Evolutionary conservation across 2,888 invertebrate genomes (phyloP).

Genomic region (Nyleta sp.): DNA sequence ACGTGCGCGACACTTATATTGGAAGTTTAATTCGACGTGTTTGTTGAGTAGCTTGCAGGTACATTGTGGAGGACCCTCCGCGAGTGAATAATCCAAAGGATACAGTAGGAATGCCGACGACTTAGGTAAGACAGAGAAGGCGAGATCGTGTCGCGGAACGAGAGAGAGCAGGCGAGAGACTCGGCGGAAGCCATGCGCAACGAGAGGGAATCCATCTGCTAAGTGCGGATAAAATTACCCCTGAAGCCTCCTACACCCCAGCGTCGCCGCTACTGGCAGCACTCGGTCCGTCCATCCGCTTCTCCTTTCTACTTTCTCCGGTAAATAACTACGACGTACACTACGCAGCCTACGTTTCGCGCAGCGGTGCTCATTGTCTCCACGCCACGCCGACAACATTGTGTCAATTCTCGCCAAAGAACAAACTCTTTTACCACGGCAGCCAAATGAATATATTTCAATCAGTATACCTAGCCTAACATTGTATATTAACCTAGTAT

Average conservation of each 20-base stretch:
- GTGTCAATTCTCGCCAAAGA: conserved; percentile 23
- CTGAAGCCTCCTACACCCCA: conserved; percentile 55
- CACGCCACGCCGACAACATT: conserved; percentile 22
- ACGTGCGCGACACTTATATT: conserved; percentile 59
- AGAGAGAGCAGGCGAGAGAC: conserved; percentile 39
- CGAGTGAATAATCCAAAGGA: conserved; percentile 63
- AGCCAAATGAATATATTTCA: too few species aligned
- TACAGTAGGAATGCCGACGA: conserved; percentile 67
- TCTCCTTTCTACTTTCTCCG: conserved; percentile 63
- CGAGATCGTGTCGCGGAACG: background rate
- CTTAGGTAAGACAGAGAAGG: conserved; percentile 43
- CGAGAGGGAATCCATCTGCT: conserved; percentile 73
- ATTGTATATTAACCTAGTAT: too few species aligned
- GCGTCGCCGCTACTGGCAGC: conserved; percentile 45
- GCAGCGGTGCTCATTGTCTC: conserved; percentile 63
- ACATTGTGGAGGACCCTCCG: conserved; percentile 40
- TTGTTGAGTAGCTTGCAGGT: conserved; percentile 57
- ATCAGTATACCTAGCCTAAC: too few species aligned
- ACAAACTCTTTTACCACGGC: too few species aligned
- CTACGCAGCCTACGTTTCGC: conserved; percentile 51
- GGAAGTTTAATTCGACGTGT: conserved; percentile 62
- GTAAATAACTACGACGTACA: conserved; percentile 69
- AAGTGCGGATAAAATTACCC: conserved; percentile 75
- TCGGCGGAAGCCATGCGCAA: conserved; percentile 66
- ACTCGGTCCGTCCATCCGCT: conserved; percentile 62